phyloP scores from a whole-genome alignment of 2,113 vertebrate genomes.

The Salminus brasiliensis region DNA sequence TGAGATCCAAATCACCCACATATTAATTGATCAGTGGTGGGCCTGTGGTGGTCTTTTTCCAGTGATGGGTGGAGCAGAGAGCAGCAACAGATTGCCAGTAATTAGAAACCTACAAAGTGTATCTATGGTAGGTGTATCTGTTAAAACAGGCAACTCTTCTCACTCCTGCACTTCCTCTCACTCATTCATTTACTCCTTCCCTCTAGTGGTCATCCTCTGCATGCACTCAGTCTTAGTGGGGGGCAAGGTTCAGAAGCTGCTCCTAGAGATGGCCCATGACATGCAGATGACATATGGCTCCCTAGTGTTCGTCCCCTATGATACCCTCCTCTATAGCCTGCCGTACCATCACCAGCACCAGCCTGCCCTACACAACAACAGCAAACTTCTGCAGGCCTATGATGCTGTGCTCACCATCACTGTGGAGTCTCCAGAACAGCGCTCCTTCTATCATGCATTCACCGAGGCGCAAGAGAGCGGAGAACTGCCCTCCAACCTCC shows the following conservation, averaged over 20 bases:
- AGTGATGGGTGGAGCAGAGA: too few relatives aligned
- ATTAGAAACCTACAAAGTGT: too few relatives aligned
- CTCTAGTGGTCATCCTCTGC: conserved; percentile 78
- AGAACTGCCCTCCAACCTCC: conserved; percentile 66
- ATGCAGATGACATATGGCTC: conserved; percentile 78
- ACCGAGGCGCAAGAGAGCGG: conserved; percentile 67
- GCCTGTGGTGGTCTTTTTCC: too few relatives aligned
- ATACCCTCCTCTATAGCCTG: conserved; percentile 81
- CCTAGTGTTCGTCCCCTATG: conserved; percentile 78
- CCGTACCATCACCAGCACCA: conserved; percentile 72
- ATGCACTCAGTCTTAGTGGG: conserved; percentile 83
- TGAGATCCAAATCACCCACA: too few relatives aligned
- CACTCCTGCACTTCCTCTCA: too few relatives aligned
- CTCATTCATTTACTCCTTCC: not conserved
- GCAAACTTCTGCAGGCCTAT: conserved; percentile 76
- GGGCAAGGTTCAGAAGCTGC: conserved; percentile 68
- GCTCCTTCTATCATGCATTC: conserved; percentile 75
- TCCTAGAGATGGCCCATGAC: conserved; percentile 78
- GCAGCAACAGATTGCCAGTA: too few relatives aligned
- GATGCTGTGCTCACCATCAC: conserved; percentile 79
- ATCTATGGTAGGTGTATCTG: too few relatives aligned
- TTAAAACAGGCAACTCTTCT: too few relatives aligned
- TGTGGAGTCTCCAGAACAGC: conserved; percentile 65
- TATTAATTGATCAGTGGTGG: too few relatives aligned
- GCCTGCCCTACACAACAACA: conserved; percentile 65